These are phyloP conservation scores for Adineta ricciae DNA, from an alignment of 2,888 invertebrate genomes.

Conservation along the genomic window DNA sequence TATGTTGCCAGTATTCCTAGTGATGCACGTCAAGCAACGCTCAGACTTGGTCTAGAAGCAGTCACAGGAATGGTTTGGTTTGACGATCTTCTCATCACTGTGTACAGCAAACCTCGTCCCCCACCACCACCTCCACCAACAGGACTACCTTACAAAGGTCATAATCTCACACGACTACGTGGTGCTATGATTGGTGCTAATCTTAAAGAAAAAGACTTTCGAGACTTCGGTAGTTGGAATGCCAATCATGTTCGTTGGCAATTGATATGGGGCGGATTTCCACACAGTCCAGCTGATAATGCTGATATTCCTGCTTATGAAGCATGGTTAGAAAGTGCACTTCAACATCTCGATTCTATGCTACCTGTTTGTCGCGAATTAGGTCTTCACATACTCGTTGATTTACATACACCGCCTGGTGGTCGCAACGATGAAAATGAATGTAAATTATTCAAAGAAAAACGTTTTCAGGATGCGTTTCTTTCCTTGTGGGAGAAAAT, in stretches of 20 bases:
- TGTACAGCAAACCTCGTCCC: not conserved
- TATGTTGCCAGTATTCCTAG: not conserved
- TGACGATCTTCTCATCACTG: not conserved
- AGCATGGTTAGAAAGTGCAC: not conserved
- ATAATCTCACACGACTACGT: not conserved
- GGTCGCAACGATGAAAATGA: not conserved
- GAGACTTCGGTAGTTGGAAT: conserved; percentile 1
- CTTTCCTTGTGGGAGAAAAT: not conserved
- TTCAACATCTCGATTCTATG: conserved; percentile 6
- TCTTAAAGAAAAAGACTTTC: conserved; percentile 11
- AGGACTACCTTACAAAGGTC: not conserved
- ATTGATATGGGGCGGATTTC: conserved; percentile 1
- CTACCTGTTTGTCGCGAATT: not conserved
- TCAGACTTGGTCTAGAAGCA: not conserved
- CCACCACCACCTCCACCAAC: not conserved
- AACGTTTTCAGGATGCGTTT: conserved; percentile 19
- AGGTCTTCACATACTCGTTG: not conserved
- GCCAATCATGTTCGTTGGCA: conserved; percentile 13
- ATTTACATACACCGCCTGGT: conserved; percentile 4
- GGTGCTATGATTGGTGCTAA: conserved; percentile 2
- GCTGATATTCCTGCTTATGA: not conserved
- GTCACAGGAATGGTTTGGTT: not conserved
- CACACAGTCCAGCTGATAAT: conserved; percentile 14
- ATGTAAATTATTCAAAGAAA: not conserved
- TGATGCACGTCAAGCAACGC: not conserved